Evolutionary conservation across 1,140 invertebrate species (phyloP), one percentile per base, ranked within the genome.

Genomic region (Sminthurinus signatus): DNA sequence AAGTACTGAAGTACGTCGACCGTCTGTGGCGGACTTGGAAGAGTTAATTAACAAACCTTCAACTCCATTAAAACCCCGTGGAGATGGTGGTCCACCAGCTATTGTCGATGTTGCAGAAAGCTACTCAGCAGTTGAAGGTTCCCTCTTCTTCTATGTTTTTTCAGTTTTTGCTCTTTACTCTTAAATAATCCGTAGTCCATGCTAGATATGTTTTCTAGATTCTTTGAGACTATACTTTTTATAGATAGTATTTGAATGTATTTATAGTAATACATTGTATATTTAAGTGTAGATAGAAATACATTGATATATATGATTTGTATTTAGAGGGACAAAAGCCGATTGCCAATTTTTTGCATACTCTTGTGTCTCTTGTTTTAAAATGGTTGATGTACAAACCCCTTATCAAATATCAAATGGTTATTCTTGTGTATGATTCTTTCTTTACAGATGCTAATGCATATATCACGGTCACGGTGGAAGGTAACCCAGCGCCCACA

Each of bases 111-210:
- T 91, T 5, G 86, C 90, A 77, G 90, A 93, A 75, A 93, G 86
- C 71, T 92, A 93, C 78, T 88, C 88, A 23, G 90, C 88, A 50
- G 88, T 93, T 78, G 93, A 96, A 87, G 91, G 91, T 92, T n/a
- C 42, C 21, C 12, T 44, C 23, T 19, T 15, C 29, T 14, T 57
- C 28, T 21, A 3, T 15, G 2, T 32, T 36, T 57, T 36, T 36
- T 15, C 32, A 36, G 5, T 15, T 36, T 36, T 15, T 14, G 25
- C 5, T 19, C 48, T 23, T 52, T n/a, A n/a, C n/a, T n/a, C n/a
- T n/a, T n/a, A n/a, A n/a, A n/a, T n/a, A n/a, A n/a, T n/a, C n/a
- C n/a, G n/a, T n/a, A n/a, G n/a, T n/a, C n/a, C n/a, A n/a, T n/a
- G n/a, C n/a, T n/a, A n/a, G n/a, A n/a, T n/a, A n/a, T n/a, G n/a